Percentiles rank a stretch among this genome's conserved stretches.
Conservation (phyloP, 2,113 vertebrate species). For the Choloepus hoffmanni region DNA sequence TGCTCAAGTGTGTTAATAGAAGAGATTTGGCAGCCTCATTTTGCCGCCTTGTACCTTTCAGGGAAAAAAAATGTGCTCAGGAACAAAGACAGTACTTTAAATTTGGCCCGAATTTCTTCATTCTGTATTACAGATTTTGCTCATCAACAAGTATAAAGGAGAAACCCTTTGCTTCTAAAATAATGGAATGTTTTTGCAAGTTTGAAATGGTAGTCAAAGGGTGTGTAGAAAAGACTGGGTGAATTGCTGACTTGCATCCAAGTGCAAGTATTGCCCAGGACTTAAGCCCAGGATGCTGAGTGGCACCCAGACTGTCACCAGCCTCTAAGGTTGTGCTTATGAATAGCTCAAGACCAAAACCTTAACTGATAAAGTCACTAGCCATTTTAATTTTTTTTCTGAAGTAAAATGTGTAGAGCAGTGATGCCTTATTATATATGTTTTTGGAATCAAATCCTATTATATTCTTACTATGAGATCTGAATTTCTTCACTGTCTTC, state of each 20-base stretch:
- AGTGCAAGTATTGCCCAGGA: not conserved
- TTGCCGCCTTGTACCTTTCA: not conserved
- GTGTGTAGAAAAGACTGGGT: not conserved
- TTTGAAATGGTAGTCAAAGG: slow-evolving; percentile 15
- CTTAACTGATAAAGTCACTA: not conserved
- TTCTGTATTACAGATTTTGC: not conserved
- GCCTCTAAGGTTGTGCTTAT: not conserved
- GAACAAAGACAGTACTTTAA: not conserved
- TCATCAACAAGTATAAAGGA: not conserved
- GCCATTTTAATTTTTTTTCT: not conserved
- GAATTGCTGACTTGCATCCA: not conserved
- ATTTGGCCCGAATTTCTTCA: not conserved
- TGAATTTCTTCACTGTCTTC: not conserved
- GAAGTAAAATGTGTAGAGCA: not conserved
- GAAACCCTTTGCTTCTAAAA: slow-evolving; percentile 41
- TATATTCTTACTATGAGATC: not conserved
- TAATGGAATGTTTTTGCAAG: not conserved
- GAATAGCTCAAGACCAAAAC: not conserved
- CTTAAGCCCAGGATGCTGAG: not conserved
- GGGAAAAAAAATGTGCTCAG: not conserved
- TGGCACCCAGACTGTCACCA: not conserved
- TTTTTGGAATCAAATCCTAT: not conserved
- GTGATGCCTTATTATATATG: not conserved
- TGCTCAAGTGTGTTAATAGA: not conserved
- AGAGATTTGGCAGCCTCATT: not conserved